Conservation (phyloP, 2,888 invertebrate genomes). For the Drosophila algonquin region DNA sequence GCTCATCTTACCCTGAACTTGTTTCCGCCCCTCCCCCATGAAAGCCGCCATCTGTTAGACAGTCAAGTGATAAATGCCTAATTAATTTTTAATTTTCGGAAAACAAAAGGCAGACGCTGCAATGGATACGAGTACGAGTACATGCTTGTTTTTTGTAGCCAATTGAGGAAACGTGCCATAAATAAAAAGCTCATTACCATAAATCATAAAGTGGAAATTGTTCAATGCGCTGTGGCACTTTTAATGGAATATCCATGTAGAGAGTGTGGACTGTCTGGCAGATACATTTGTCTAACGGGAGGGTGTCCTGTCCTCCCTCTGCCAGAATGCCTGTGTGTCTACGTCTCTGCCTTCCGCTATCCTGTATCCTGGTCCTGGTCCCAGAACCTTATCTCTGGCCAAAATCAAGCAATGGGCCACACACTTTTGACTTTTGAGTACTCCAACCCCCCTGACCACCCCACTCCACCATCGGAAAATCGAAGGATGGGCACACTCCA, state of each 20-base stretch:
- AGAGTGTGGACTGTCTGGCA: constrained; percentile 31
- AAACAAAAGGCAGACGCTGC: constrained; percentile 47
- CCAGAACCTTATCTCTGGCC: constrained; percentile 54
- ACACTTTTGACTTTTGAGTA: constrained; percentile 65
- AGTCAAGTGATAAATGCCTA: constrained; percentile 73
- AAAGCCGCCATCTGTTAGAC: constrained; percentile 43
- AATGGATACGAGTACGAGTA: not conserved
- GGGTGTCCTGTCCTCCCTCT: constrained; percentile 19
- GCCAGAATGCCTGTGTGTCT: not conserved
- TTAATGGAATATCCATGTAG: constrained; percentile 74
- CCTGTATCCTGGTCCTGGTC: not conserved
- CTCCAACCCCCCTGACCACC: constrained; percentile 13
- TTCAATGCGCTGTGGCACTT: constrained; percentile 63
- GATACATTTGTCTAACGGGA: constrained; percentile 63
- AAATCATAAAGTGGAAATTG: constrained; percentile 76
- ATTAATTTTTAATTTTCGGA: constrained; percentile 75
- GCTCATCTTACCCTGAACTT: constrained; percentile 23
- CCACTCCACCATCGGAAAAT: constrained; percentile 39
- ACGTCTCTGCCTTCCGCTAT: constrained; percentile 9
- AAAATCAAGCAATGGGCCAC: constrained; percentile 59
- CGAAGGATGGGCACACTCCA: constrained; percentile 71
- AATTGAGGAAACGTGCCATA: constrained; percentile 56
- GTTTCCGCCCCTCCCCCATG: constrained; percentile 1
- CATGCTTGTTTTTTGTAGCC: constrained; percentile 22
- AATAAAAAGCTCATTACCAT: constrained; percentile 78